These are phyloP conservation scores for Trinectes maculatus DNA, from an alignment of 2,113 vertebrate species.

Conservation along the genomic window DNA sequence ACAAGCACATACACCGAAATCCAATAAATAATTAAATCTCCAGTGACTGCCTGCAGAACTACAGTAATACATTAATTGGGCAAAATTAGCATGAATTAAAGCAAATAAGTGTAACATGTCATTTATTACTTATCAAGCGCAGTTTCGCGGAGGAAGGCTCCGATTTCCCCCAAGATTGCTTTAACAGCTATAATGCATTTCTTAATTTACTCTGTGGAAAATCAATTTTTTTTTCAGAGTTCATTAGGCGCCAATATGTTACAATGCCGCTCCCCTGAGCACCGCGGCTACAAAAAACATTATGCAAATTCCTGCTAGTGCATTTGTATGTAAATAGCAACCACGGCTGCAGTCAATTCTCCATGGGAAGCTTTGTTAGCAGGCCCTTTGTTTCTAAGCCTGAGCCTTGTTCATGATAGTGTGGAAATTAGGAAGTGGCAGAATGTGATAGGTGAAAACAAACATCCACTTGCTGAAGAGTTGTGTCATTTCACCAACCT, in stretches of 20 bases:
- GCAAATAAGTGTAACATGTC: constrained; percentile 99
- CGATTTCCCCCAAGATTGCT: constrained; percentile 99
- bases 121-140: constrained; percentile 99
- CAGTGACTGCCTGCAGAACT: constrained; percentile 96
- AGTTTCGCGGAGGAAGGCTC: constrained; percentile 95
- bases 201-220: constrained; percentile 99
- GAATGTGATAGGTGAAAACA: constrained; percentile 55
- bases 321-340: constrained; percentile 97
- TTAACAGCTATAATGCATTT: constrained; percentile 99
- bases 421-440: constrained; percentile 61
- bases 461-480: constrained; percentile 31
- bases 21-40: constrained; percentile 99
- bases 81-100: constrained; percentile 99
- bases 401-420: constrained; percentile 70
- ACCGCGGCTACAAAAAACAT: constrained; percentile 92
- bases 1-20: constrained; percentile 81
- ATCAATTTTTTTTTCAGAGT: constrained; percentile 99
- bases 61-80: constrained; percentile 99
- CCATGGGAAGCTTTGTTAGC: constrained; percentile 88
- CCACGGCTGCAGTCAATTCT: constrained; percentile 88
- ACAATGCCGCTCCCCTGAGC: constrained; percentile 97
- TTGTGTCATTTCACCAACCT: constrained; percentile 32
- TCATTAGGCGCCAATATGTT: constrained; percentile 99
- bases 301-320: constrained; percentile 95
- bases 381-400: constrained; percentile 80